Percentiles rank a stretch among this genome's conserved stretches.
These are phyloP conservation scores for Actinia equina DNA, from an alignment of 64 coral and sea anemone species.

Conservation along the genomic window DNA sequence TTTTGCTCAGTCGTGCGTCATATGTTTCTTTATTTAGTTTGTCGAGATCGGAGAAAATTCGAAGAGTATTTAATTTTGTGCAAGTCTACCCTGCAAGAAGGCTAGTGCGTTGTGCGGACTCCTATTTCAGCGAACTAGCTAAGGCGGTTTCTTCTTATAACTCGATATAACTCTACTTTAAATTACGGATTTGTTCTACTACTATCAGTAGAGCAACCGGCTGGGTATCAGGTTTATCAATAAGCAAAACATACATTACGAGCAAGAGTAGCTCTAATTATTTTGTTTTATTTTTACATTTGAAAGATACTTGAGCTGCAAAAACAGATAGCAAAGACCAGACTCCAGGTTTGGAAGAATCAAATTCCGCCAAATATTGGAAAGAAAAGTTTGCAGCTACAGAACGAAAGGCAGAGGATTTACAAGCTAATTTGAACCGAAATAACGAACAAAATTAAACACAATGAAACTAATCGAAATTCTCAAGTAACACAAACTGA, in stretches of 20 bases:
- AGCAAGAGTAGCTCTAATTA: background rate
- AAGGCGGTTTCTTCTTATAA: too few relatives aligned
- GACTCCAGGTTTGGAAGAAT: background rate
- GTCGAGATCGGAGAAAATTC: too few relatives aligned
- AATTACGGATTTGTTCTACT: too few relatives aligned
- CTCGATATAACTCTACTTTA: too few relatives aligned
- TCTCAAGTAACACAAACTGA: background rate
- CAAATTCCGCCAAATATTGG: background rate
- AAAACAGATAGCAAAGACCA: background rate
- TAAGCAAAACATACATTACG: background rate
- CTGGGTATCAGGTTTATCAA: too few relatives aligned
- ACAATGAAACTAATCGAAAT: background rate
- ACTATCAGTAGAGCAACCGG: too few relatives aligned
- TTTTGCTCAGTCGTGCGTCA: too few relatives aligned
- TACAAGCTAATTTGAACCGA: background rate
- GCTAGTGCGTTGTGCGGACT: too few relatives aligned
- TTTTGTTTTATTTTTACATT: background rate
- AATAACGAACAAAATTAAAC: background rate
- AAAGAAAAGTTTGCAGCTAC: background rate
- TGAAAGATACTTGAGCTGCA: background rate
- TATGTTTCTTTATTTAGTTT: too few relatives aligned
- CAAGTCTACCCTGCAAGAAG: too few relatives aligned
- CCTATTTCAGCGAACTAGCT: too few relatives aligned
- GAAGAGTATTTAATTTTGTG: too few relatives aligned
- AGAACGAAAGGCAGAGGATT: background rate